These are phyloP conservation scores for Crambe crambe DNA, from an alignment of 37 sponge, comb jelly and placozoan genomes.

Conservation along the genomic window DNA sequence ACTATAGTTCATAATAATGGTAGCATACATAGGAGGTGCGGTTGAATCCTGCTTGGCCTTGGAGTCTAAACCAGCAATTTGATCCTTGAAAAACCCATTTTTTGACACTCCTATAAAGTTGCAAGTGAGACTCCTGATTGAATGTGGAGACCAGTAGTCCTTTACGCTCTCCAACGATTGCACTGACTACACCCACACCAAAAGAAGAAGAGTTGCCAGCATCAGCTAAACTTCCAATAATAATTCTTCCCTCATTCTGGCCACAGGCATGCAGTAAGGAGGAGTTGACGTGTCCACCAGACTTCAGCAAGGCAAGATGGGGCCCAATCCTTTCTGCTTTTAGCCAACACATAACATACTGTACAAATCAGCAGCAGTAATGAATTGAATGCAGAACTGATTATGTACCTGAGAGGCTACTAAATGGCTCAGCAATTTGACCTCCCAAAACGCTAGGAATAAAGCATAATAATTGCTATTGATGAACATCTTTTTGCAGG, in stretches of 20 bases:
- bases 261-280: background rate
- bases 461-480: too few relatives aligned
- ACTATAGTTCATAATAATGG: background rate
- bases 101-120: background rate
- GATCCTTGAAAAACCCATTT: constrained; percentile 10
- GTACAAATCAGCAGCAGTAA: too few relatives aligned
- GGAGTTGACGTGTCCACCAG: background rate
- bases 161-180: background rate
- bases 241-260: too few relatives aligned
- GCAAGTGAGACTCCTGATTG: background rate
- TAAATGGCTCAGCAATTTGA: too few relatives aligned
- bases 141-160: background rate
- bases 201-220: background rate
- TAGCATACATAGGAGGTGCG: background rate
- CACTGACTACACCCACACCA: background rate
- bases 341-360: background rate
- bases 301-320: background rate
- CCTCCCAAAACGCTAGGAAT: too few relatives aligned
- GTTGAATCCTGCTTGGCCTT: background rate
- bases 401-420: too few relatives aligned
- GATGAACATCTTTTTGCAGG: too few relatives aligned
- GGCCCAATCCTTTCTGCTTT: background rate
- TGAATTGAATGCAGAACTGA: too few relatives aligned
- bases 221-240: background rate
- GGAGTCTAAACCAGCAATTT: constrained; percentile 9